Base-by-base conservation (phyloP, 2,113 vertebrate species). In the Trochalopteron elliotii region DNA sequence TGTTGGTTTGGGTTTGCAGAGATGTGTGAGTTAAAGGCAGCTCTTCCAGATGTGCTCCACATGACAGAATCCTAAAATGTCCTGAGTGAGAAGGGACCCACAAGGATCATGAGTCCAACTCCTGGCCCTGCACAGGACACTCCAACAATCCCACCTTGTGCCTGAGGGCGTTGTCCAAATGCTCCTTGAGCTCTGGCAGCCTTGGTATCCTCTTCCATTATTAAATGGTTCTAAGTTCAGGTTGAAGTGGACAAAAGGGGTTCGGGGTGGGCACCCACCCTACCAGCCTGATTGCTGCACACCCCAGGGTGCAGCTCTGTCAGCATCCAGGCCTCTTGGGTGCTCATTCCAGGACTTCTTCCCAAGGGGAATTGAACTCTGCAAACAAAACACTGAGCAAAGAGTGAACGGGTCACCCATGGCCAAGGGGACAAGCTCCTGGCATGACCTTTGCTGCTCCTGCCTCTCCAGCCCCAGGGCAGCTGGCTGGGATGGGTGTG, bases 371-470 rank as follows among this genome's bases (percentile, higher is more conserved):
- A 31, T 64, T 47, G 33, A 67, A 17, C 39, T 40, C 6, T 19
- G 35, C 52, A 22, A 52, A 50, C 37, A 33, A 42, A 61, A 16
- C 40, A 3, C 47, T 12, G 75, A 53, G 28, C 68, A 23, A 61
- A 27, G 13, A 45, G 57, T 0, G 0, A n/a, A 11, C 0, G 0
- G 42, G 31, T 63, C 65, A 8, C 19, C 12, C 6, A 5, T n/a
- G 69, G 60, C 42, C 25, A 2, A 7, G 12, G 2, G 3, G 9
- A 6, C 25, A 0, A 70, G 33, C 50, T 69, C 15, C 69, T 30
- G 57, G n/a, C 49, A 5, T 18, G 42, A 17, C 60, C 60, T 50
- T 50, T 11, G 42, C 61, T 56, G 59, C 52, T 85, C 39, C 88
- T 50, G 50, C 63, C 49, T 55, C 52, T 37, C 7, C 4, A 1